These are phyloP conservation scores for Halcyon smyrnensis DNA, from an alignment of 2,797 vertebrate species.

Conservation along the genomic window DNA sequence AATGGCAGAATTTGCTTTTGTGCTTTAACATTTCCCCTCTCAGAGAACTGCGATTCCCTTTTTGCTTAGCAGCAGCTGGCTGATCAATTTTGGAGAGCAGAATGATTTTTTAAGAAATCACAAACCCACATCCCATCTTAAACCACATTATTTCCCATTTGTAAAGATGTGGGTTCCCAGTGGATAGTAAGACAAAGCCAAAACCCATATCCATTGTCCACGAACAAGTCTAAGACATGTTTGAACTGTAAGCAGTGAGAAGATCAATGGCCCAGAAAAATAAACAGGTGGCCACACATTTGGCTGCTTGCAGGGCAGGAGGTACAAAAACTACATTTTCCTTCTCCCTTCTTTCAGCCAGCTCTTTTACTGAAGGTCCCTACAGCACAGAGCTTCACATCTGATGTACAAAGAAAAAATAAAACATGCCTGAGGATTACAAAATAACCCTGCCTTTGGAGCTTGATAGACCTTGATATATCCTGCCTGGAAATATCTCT, in stretches of 20 bases:
- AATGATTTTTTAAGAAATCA: not conserved
- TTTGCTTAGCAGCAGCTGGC: not conserved
- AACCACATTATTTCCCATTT: not conserved
- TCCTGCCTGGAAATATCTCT: not conserved
- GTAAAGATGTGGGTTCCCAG: not conserved
- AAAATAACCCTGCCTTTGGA: not conserved
- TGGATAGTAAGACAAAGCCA: not conserved
- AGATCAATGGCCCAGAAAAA: not conserved
- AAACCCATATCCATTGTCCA: not conserved
- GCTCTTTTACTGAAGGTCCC: not conserved
- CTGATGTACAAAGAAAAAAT: not conserved
- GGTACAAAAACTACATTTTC: not conserved
- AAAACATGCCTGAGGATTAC: not conserved
- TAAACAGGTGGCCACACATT: not conserved
- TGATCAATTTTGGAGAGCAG: not conserved
- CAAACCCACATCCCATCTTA: not conserved
- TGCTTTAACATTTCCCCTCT: accelerated
- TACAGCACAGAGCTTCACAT: not conserved
- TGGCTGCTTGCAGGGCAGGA: not conserved
- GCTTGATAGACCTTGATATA: not conserved
- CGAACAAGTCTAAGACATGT: not conserved
- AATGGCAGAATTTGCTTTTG: not conserved
- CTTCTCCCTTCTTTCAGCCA: not conserved
- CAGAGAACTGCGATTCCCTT: not conserved
- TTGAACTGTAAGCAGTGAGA: not conserved